Percentiles rank a stretch among this genome's conserved stretches.
These are phyloP conservation scores for Perithous albicinctus DNA, from an alignment of 2,888 invertebrate genomes.

Conservation along the genomic window DNA sequence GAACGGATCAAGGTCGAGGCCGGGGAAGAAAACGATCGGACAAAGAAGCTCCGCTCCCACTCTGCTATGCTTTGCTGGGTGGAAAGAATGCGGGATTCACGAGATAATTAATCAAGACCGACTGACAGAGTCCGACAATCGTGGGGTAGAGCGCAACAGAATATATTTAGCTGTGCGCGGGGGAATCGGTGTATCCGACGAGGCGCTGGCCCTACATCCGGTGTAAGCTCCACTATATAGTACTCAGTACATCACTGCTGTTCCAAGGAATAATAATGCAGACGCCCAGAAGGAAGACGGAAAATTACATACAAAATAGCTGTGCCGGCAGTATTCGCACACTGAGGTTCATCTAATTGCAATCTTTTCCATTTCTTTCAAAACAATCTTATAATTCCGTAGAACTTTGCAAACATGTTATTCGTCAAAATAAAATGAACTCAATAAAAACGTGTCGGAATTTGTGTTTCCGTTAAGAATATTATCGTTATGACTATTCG, in stretches of 20 bases:
- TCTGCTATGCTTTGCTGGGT: slow-evolving; percentile 18
- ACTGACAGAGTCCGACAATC: slow-evolving; percentile 47
- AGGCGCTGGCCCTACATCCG: slow-evolving; percentile 64
- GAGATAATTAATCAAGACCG: slow-evolving; percentile 56
- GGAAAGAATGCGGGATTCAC: slow-evolving; percentile 46
- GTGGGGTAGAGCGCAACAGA: slow-evolving; percentile 31
- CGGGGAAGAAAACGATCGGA: slow-evolving; percentile 14
- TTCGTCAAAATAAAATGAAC: no score
- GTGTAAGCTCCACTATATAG: slow-evolving; percentile 21
- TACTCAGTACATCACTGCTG: neutral
- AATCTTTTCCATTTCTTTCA: no score
- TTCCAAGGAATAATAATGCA: neutral
- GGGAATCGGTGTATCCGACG: slow-evolving; percentile 66
- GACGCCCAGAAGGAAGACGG: neutral
- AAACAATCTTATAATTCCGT: no score
- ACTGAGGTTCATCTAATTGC: no score
- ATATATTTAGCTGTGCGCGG: slow-evolving; percentile 31
- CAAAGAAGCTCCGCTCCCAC: slow-evolving; percentile 7
- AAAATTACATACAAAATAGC: neutral
- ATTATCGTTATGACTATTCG: no score
- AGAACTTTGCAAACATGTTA: no score
- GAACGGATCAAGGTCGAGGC: slow-evolving; percentile 55
- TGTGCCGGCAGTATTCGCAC: no score
- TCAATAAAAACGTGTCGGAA: no score
- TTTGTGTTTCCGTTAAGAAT: no score